phyloP scores from a whole-genome alignment of 2,888 invertebrate species.

The Atethmia centrago region DNA sequence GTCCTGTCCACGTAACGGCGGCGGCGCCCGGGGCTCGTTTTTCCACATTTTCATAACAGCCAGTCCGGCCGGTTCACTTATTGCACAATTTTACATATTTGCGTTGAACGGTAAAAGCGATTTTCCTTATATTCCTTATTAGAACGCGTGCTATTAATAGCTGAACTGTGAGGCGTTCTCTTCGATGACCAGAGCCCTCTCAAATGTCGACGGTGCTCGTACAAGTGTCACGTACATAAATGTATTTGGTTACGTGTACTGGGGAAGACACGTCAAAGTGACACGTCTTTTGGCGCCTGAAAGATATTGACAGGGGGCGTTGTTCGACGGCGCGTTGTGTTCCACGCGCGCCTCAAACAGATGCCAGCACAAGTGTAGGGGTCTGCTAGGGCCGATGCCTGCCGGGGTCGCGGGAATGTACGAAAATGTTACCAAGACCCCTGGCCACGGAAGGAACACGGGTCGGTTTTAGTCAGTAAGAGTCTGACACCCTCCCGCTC shows the following conservation, averaged over 20 bases:
- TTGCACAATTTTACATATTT: constrained; percentile 42
- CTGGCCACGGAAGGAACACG: no score
- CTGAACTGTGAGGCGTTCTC: background rate
- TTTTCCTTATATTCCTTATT: constrained; percentile 9
- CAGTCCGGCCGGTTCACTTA: background rate
- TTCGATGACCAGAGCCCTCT: background rate
- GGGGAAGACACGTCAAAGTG: background rate
- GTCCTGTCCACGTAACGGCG: background rate
- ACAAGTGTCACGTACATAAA: background rate
- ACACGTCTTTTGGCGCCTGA: background rate
- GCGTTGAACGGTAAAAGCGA: background rate
- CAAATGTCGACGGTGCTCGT: background rate
- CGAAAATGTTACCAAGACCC: no score
- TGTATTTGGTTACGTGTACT: background rate
- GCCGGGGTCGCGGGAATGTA: no score
- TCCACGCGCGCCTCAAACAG: no score
- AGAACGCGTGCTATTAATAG: background rate
- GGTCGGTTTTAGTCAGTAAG: no score
- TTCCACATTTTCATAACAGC: constrained; percentile 35
- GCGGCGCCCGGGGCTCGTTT: constrained; percentile 16
- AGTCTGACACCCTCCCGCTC: no score
- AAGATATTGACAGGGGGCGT: background rate
- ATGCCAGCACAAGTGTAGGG: no score
- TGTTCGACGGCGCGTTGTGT: no score
- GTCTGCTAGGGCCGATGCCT: no score